Evolutionary conservation across 2,797 vertebrate species (phyloP).

Genomic region (Phalanger gymnotis): DNA sequence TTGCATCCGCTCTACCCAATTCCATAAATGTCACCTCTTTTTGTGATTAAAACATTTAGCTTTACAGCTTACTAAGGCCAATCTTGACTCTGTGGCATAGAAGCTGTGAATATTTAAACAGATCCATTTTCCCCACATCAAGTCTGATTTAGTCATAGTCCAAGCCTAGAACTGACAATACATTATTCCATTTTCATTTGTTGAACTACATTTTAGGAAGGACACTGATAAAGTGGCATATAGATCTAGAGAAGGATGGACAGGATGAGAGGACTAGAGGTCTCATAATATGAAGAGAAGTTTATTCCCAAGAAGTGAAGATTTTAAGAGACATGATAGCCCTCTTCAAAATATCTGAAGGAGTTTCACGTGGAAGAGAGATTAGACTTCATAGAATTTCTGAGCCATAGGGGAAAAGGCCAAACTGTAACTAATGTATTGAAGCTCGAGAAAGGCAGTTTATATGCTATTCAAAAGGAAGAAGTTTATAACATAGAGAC

Average conservation of each 20-base stretch:
- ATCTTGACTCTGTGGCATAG: not conserved
- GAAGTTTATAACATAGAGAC: not conserved
- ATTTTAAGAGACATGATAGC: not conserved
- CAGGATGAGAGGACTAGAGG: not conserved
- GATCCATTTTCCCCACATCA: not conserved
- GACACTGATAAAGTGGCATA: not conserved
- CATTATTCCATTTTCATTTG: not conserved
- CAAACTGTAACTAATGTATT: not conserved
- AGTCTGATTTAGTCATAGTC: not conserved
- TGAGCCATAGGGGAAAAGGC: not conserved
- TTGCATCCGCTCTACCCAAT: not conserved
- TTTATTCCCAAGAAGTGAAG: not conserved
- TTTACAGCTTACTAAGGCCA: not conserved
- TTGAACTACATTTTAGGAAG: not conserved
- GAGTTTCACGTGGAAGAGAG: not conserved
- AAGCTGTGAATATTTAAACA: not conserved
- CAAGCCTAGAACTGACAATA: not conserved
- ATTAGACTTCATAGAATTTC: not conserved
- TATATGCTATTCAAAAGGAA: not conserved
- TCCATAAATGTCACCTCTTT: not conserved
- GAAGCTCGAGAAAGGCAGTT: not conserved
- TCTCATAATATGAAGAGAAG: not conserved
- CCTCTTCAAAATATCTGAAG: not conserved
- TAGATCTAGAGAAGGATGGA: not conserved
- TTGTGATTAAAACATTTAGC: not conserved